Base-by-base conservation (phyloP, 2,113 vertebrate species). In the Prolemur simus region DNA sequence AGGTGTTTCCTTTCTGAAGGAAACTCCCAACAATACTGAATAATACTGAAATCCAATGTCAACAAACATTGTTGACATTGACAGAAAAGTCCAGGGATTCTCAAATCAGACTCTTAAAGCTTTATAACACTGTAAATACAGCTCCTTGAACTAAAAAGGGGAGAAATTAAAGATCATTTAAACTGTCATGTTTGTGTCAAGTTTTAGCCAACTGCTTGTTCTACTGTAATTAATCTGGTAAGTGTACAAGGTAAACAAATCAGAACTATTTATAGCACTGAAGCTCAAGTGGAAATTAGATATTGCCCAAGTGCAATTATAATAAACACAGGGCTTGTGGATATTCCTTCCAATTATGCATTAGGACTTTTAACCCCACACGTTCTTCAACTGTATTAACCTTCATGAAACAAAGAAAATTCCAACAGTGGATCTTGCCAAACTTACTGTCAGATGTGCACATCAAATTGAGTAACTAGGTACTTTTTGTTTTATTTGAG, bases 181-280 rank as follows among this genome's bases (percentile, higher is more conserved):
- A 96, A 97, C 95, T 94, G 96, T 74, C 13, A 3, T 92, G 93
- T 97, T 96, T 95, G 68, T 90, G 74, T 95, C 82, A 91, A 91
- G 39, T 92, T 94, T 97, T 88, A 96, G 88, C 73, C 89, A 94
- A 96, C 63, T 60, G 90, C 80, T 86, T 87, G 63, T 93, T 96
- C 82, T 91, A 74, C 86, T 91, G 45, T 94, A 97, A 97, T 97
- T 97, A 97, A 96, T 95, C 73, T 66, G 95, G 60, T 94, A 95
- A 95, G 39, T 63, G 39, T 95, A 94, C 88, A 96, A 97, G 94
- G 97, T 96, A 97, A 97, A 97, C 96, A 97, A 86, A 97, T 97
- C 88, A 94, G 80, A 97, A 71, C 91, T 97, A 97, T 97, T 96
- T 96, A 96, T 97, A 98, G 66, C 88, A 89, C 56, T 76, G 76